These are phyloP conservation scores for Tridacna crocea DNA, from an alignment of 2,888 invertebrate species.

Conservation along the genomic window DNA sequence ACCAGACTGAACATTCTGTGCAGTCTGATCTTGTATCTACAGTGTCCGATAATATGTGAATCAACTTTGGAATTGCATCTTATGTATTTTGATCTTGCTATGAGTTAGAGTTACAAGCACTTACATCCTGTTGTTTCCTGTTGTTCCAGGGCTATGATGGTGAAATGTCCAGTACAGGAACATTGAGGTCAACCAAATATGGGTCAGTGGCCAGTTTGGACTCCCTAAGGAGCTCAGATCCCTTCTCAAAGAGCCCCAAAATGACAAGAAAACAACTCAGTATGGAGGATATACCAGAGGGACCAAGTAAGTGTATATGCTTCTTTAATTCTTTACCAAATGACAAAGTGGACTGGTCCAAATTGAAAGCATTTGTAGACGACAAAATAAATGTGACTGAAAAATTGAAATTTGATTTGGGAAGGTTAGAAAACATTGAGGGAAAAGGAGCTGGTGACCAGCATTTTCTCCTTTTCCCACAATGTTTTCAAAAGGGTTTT, in stretches of 20 bases:
- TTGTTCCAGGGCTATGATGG: slow-evolving; percentile 82
- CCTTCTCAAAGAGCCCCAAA: slow-evolving; percentile 81
- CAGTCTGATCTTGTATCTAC: too few species aligned
- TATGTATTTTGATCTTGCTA: too few species aligned
- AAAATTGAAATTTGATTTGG: too few species aligned
- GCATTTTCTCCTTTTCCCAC: background rate
- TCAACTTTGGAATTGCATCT: too few species aligned
- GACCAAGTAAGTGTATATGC: slow-evolving; percentile 73
- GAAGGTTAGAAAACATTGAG: background rate
- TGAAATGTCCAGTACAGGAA: slow-evolving; percentile 82
- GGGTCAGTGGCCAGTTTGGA: slow-evolving; percentile 82
- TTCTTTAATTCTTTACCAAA: too few species aligned
- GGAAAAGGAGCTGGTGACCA: background rate
- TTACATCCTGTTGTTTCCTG: background rate
- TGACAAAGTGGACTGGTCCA: too few species aligned
- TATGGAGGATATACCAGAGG: slow-evolving; percentile 80
- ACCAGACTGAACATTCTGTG: too few species aligned
- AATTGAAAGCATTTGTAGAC: too few species aligned
- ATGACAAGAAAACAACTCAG: slow-evolving; percentile 71
- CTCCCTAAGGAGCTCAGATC: slow-evolving; percentile 75
- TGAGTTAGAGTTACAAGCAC: too few species aligned
- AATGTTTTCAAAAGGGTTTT: background rate
- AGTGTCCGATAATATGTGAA: too few species aligned
- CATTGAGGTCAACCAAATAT: slow-evolving; percentile 77
- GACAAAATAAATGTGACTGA: too few species aligned